Evolutionary conservation across 30 jellyfish, hydroid and myxozoan genomes (phyloP), one percentile per base, ranked within the genome.

Genomic region (Pseudorhiza aurosa): DNA sequence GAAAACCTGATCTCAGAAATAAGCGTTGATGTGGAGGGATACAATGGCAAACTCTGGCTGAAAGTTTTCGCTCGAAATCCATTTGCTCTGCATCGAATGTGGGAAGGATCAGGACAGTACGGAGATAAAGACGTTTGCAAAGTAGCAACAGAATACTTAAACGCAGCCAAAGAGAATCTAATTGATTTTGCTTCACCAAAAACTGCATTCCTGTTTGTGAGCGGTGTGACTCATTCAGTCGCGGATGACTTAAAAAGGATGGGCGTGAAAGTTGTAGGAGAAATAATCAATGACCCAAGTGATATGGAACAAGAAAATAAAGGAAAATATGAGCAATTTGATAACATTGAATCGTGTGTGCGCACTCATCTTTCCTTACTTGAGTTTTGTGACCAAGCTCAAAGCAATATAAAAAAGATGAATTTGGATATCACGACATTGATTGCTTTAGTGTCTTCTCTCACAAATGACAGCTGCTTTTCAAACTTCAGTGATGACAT

Each of bases 11-110:
- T n/a, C 8, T 25, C 33, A 22, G 87, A 87, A 6, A 27, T 90
- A 1, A 88, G 76, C 47, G 96, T 90, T 8, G 97, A 90, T 83
- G 96, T 88, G 42, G 94, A 70, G 46, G 87, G 85, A 3, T 43
- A 69, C 24, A 60, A 75, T 39, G 96, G 96, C 7, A 81, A 82
- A 69, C 25, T 63, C 9, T 90, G 97, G 97, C 50, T 82, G 42
- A 90, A 90, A 69, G 87, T 75, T 11, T 26, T 90, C 65, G 97
- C 97, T 7, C 83, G 97, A 15, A 90, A 90, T 56, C 97, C 97
- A 1, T 35, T 32, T 44, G 94, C 97, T 1, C 43, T 90, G 43
- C 96, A 90, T 51, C 55, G 83, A 19, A 80, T 83, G 0, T 82
- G 96, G 97, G 70, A 74, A 21, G 97, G 97, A 10, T 73, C 59